Percentiles rank a stretch among this genome's conserved stretches.
Conservation (phyloP, 2,797 vertebrate genomes). For the Acanthopagrus latus region DNA sequence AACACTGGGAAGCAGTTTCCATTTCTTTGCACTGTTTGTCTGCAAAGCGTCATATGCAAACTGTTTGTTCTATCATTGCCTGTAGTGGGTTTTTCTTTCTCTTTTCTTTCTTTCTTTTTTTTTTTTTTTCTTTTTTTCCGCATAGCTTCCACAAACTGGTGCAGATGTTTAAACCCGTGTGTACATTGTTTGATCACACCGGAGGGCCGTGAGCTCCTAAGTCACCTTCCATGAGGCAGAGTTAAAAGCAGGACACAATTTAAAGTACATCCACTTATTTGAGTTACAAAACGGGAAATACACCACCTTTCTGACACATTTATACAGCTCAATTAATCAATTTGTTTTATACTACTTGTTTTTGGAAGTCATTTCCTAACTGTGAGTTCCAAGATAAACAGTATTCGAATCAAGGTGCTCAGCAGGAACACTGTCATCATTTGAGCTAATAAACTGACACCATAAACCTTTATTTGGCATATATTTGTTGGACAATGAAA, state of each 20-base stretch:
- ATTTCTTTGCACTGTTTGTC: constrained; percentile 68
- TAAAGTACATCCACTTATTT: neutral
- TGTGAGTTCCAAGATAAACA: constrained; percentile 22
- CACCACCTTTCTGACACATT: neutral
- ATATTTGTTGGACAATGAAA: constrained; percentile 46
- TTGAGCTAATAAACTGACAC: constrained; percentile 42
- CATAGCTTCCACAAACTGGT: constrained; percentile 22
- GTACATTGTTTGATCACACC: constrained; percentile 45
- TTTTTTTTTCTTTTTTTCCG: constrained; percentile 1
- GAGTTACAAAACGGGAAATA: constrained; percentile 7
- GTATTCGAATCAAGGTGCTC: constrained; percentile 25
- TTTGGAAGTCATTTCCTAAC: constrained; percentile 17
- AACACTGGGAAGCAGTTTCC: constrained; percentile 62
- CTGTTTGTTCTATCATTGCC: constrained; percentile 58
- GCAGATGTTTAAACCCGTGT: constrained; percentile 34
- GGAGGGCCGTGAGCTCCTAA: constrained; percentile 2
- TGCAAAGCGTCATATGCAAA: constrained; percentile 59
- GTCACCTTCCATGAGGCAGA: constrained; percentile 1
- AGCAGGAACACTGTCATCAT: constrained; percentile 27
- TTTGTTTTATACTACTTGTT: constrained; percentile 11
- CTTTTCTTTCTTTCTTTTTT: neutral
- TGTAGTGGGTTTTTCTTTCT: neutral
- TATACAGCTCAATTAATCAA: constrained; percentile 2
- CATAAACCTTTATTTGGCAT: constrained; percentile 58
- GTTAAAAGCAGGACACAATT: neutral